These are phyloP conservation scores for Parnassius mnemosyne DNA, from an alignment of 2,888 invertebrate species.

Conservation along the genomic window DNA sequence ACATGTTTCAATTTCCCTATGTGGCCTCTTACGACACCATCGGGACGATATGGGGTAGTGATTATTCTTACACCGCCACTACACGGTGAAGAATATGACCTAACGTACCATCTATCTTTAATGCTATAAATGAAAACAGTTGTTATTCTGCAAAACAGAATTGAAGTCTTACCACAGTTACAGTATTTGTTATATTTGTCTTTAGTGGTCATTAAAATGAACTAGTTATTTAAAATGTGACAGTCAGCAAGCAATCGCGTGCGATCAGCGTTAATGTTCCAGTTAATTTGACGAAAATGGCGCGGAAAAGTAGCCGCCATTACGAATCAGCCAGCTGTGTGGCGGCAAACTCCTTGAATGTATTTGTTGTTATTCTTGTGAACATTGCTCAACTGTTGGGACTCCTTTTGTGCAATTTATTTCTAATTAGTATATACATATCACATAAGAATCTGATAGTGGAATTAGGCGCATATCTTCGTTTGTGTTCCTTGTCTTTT, in stretches of 20 bases:
- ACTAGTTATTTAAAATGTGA: slow-evolving; percentile 22
- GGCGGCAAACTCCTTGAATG: slow-evolving; percentile 44
- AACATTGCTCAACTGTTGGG: slow-evolving; percentile 48
- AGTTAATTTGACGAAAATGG: slow-evolving; percentile 65
- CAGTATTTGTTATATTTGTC: no score
- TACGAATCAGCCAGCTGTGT: slow-evolving; percentile 27
- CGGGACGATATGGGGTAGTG: no score
- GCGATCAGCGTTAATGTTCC: slow-evolving; percentile 53
- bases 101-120: no score
- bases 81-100: no score
- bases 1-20: no score
- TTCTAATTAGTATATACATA: slow-evolving; percentile 8
- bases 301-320: slow-evolving; percentile 53
- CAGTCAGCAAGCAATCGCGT: slow-evolving; percentile 55
- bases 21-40: no score
- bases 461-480: background rate
- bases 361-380: slow-evolving; percentile 45
- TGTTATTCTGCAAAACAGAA: no score
- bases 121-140: no score
- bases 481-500: background rate
- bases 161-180: no score
- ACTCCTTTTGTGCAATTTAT: slow-evolving; percentile 14
- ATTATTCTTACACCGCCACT: no score
- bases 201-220: background rate
- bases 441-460: background rate